Evolutionary conservation across 1,140 invertebrate species (phyloP).

Genomic region (Macrosteles quadrilineatus): DNA sequence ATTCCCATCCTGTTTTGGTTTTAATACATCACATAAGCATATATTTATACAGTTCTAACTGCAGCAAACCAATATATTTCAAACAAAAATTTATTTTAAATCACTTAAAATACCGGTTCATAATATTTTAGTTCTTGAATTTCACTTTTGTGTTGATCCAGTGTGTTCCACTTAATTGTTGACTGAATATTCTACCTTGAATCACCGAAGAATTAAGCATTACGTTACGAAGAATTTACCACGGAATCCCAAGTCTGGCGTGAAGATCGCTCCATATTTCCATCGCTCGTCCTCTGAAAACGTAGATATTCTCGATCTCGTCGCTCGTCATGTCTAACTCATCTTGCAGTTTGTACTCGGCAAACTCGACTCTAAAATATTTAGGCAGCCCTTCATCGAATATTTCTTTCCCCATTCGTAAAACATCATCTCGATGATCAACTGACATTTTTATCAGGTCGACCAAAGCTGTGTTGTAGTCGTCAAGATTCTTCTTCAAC

Average conservation of each 20-base stretch:
- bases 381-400: not conserved
- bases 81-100: too few species aligned
- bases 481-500: not conserved
- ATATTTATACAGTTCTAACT: too few species aligned
- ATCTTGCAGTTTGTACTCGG: conserved; percentile 14
- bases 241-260: not conserved
- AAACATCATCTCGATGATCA: not conserved
- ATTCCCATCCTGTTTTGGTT: too few species aligned
- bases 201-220: too few species aligned
- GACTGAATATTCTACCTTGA: too few species aligned
- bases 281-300: not conserved
- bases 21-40: too few species aligned
- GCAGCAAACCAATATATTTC: too few species aligned
- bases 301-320: not conserved
- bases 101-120: too few species aligned
- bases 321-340: not conserved
- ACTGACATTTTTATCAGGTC: not conserved
- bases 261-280: not conserved
- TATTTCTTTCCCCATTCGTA: not conserved
- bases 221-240: not conserved
- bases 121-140: too few species aligned
- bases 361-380: not conserved
- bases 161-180: too few species aligned
- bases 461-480: not conserved
- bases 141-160: too few species aligned